These are phyloP conservation scores for Acanthopleura granulata DNA, from an alignment of 2,888 invertebrate species.

Conservation along the genomic window DNA sequence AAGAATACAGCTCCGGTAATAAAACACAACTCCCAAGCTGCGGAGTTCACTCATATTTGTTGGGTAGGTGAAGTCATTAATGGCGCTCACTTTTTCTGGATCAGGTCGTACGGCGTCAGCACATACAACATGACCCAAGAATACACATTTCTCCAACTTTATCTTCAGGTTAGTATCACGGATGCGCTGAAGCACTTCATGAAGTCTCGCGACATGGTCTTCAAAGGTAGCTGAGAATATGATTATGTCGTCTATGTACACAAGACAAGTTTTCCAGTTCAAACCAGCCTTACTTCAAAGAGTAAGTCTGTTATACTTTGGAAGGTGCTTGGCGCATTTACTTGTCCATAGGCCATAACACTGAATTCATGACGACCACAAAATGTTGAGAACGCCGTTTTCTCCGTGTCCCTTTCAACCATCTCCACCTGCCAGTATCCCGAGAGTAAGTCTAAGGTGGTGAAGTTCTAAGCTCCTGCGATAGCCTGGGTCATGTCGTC, in stretches of 20 bases:
- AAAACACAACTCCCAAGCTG: neutral
- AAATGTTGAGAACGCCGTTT: neutral
- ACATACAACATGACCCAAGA: too few species aligned
- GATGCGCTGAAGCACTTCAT: neutral
- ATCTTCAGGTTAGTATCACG: neutral
- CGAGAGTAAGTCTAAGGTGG: neutral
- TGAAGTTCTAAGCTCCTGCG: neutral
- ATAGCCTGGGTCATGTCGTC: neutral
- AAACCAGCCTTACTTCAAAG: neutral
- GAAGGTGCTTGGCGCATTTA: constrained; percentile 11
- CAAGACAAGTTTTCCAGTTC: neutral
- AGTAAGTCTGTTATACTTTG: neutral
- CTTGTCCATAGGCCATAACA: neutral
- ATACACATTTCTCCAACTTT: too few species aligned
- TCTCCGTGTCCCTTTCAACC: neutral
- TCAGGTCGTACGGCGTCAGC: too few species aligned
- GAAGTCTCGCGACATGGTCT: neutral
- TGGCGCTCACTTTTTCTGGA: neutral
- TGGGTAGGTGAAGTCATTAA: neutral
- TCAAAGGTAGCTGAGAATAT: constrained; percentile 11
- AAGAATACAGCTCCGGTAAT: neutral
- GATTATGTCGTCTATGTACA: constrained; percentile 13
- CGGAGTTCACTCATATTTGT: neutral
- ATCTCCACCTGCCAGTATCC: constrained; percentile 12
- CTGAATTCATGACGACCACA: neutral